Percentiles rank a stretch among this genome's conserved stretches.
Conservation (phyloP, 1,140 invertebrate species). For the Grapholita molesta region DNA sequence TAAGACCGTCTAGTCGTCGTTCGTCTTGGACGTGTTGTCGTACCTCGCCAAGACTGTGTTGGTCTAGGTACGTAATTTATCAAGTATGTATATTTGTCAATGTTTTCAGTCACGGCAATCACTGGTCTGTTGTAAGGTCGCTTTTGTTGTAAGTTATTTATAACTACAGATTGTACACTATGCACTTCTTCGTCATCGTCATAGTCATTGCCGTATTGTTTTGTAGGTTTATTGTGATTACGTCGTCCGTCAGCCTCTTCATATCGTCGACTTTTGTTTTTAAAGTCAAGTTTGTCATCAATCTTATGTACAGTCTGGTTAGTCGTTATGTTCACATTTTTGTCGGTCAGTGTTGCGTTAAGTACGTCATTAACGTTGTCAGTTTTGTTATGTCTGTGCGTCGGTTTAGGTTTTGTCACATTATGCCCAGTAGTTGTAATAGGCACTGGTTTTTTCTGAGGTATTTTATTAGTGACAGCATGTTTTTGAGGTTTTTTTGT, state of each 20-base stretch:
- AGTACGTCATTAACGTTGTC: constrained; percentile 20
- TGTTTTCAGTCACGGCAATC: constrained; percentile 67
- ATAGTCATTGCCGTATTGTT: constrained; percentile 42
- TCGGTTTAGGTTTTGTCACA: constrained; percentile 28
- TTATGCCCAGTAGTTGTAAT: constrained; percentile 26
- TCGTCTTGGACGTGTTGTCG: constrained; percentile 32
- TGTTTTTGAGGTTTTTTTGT: constrained; percentile 40
- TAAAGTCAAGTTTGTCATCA: constrained; percentile 79
- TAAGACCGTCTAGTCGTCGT: constrained; percentile 45
- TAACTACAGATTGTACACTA: constrained; percentile 62
- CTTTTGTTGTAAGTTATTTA: constrained; percentile 62
- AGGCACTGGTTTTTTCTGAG: constrained; percentile 33
- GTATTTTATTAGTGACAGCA: constrained; percentile 29
- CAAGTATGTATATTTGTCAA: constrained; percentile 69
- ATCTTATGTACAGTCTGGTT: constrained; percentile 51
- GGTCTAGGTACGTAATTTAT: constrained; percentile 71
- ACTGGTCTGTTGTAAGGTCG: constrained; percentile 65
- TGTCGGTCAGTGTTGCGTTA: constrained; percentile 22
- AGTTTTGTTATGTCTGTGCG: constrained; percentile 34
- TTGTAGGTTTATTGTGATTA: constrained; percentile 36
- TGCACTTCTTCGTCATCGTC: constrained; percentile 59
- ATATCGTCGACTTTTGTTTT: constrained; percentile 63
- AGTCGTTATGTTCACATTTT: constrained; percentile 28
- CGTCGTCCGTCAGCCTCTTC: constrained; percentile 48
- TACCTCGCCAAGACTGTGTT: constrained; percentile 60